phyloP scores from a whole-genome alignment of 2,113 vertebrate genomes.

The Plectropomus leopardus region DNA sequence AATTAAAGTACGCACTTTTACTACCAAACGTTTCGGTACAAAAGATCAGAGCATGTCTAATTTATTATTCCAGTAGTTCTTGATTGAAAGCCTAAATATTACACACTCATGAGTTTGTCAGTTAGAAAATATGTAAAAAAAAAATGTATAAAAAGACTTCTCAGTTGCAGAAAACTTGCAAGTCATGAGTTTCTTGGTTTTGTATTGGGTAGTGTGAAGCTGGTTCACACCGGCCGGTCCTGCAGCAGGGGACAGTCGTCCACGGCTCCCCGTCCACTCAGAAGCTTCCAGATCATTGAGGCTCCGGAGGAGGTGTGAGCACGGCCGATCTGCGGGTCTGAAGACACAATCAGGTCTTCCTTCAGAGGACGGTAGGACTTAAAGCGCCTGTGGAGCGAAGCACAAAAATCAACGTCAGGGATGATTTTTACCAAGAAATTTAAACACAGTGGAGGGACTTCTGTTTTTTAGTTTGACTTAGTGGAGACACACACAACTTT shows the following conservation, averaged over 20 bases:
- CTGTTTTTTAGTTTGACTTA: too few species aligned
- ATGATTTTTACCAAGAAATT: too few species aligned
- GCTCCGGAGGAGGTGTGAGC: slow-evolving; percentile 64
- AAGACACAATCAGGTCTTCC: slow-evolving; percentile 35
- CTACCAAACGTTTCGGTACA: slow-evolving; percentile 34
- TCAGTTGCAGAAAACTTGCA: background rate
- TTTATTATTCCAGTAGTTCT: background rate
- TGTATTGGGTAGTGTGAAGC: slow-evolving; percentile 4
- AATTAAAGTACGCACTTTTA: slow-evolving; percentile 11
- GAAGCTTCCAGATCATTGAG: slow-evolving; percentile 82
- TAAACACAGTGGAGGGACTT: too few species aligned
- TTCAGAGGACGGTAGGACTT: slow-evolving; percentile 80
- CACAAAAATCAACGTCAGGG: too few species aligned
- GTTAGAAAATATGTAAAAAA: slow-evolving; percentile 46
- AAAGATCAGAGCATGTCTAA: slow-evolving; percentile 33
- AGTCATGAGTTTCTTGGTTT: slow-evolving; percentile 31
- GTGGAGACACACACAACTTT: background rate
- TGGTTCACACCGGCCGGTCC: slow-evolving; percentile 82
- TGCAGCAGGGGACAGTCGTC: slow-evolving; percentile 89
- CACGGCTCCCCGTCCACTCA: slow-evolving; percentile 70
- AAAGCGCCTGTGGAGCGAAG: slow-evolving; percentile 75
- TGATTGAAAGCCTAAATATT: slow-evolving; percentile 40
- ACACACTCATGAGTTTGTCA: slow-evolving; percentile 26
- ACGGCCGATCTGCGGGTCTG: slow-evolving; percentile 26
- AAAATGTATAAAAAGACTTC: slow-evolving; percentile 70